Evolutionary conservation across 2,888 invertebrate genomes (phyloP).

Genomic region (Chorisops tibialis): DNA sequence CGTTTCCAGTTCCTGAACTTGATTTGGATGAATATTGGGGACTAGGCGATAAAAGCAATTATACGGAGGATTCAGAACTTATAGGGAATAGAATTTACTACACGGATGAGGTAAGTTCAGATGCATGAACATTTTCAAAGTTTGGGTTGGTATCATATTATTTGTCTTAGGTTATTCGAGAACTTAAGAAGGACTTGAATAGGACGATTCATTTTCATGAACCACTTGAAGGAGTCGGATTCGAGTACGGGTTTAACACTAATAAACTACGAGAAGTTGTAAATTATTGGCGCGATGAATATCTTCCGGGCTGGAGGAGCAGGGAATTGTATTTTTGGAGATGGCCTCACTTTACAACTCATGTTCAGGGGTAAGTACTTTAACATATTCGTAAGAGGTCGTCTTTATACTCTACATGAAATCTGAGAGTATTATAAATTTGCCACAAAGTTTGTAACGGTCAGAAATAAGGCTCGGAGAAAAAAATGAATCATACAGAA

Average conservation of each 20-base stretch:
- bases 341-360: conserved; percentile 71
- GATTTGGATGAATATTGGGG: conserved; percentile 49
- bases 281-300: conserved; percentile 75
- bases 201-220: conserved; percentile 54
- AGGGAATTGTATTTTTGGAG: conserved; percentile 69
- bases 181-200: conserved; percentile 60
- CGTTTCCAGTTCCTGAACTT: conserved; percentile 43
- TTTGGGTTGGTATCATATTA: no score
- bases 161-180: conserved; percentile 54
- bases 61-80: conserved; percentile 41
- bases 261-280: conserved; percentile 64
- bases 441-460: no score
- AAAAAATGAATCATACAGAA: no score
- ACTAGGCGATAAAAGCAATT: conserved; percentile 41
- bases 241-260: conserved; percentile 79
- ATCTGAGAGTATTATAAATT: no score
- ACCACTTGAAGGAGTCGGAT: conserved; percentile 66
- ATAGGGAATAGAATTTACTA: conserved; percentile 27
- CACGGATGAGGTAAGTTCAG: conserved; percentile 29
- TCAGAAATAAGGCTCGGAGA: no score
- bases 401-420: no score
- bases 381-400: no score
- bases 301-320: conserved; percentile 64
- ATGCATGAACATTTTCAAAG: no score
- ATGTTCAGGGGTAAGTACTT: conserved; percentile 64